Evolutionary conservation across 23 tunicate species (phyloP), one percentile per base, ranked within the genome.

Genomic region (Clavelina lepadiformis): DNA sequence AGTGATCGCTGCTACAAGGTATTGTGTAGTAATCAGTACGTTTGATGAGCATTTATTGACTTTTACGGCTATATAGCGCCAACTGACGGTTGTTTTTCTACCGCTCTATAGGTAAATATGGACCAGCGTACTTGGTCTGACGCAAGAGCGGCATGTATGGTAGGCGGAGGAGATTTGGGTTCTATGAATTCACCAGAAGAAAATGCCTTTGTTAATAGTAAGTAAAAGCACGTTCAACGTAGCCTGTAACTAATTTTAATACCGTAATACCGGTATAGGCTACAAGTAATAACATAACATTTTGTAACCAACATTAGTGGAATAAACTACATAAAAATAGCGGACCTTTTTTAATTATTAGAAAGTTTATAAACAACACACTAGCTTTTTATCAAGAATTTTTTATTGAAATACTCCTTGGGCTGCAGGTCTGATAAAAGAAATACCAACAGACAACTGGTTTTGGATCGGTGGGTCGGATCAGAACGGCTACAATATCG

Each of bases 391-490:
- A n/a, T n/a, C n/a, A n/a, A n/a, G n/a, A n/a, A n/a, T n/a, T n/a
- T n/a, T n/a, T n/a, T n/a, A n/a, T n/a, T n/a, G n/a, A n/a, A n/a
- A n/a, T n/a, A n/a, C n/a, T n/a, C n/a, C n/a, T n/a, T n/a, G n/a
- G n/a, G n/a, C n/a, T n/a, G n/a, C 56, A 83, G 92, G 33, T 2
- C 30, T 83, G 46, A 77, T 61, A 26, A 1, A 23, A 31, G 55
- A 53, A 15, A 52, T 69, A 23, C 83, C 80, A 22, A 61, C 81
- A 1, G 58, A 69, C 18, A n/a, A 28, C 19, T 3, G 38, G 13
- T 76, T 84, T 31, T 84, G 78, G 78, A 46, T 84, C 41, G 93
- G 93, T 31, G 83, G 73, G 13, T 76, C 38, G 20, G 93, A 84
- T 37, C 38, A 47, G 27, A 75, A 84, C 73, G 64, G 54, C 46